Evolutionary conservation across 2,113 vertebrate genomes (phyloP), one percentile per base, ranked within the genome.

Genomic region (Brachyhypopomus occidentalis): DNA sequence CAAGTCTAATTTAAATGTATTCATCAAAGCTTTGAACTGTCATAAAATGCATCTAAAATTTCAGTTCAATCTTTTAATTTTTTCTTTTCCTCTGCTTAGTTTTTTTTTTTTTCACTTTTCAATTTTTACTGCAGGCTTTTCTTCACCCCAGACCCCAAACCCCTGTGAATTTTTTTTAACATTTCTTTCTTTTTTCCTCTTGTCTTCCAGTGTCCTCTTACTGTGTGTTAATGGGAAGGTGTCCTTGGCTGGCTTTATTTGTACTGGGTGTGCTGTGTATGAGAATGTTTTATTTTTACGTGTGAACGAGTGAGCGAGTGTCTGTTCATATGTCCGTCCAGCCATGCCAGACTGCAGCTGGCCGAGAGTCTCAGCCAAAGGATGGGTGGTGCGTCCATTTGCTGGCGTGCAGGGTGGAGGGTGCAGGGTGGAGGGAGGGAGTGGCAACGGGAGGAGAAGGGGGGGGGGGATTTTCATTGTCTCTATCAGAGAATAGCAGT

Each of bases 1-100:
- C 88, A 90, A 89, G 89, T 92, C 89, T 88, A 89, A 92, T 92
- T 93, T 93, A 22, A 70, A 91, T 89, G 87, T 91, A 91, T 92
- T 93, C 93, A 94, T 94, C 93, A 94, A 94, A 94, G 92, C 89
- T 91, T 92, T 88, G 90, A 88, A 91, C 91, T 63, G 86, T 91
- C 93, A 94, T 94, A 94, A 93, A 94, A 94, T 84, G 80, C 92
- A 92, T 92, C 92, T 94, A 93, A 94, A 94, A 94, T 83, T 71
- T 78, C 81, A 66, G 75, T 81, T 79, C 71, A 83, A 78, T 70
- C 48, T 78, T 86, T 78, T 75, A 14, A 38, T 88, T 85, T 86
- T 87, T 79, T 89, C 55, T 66, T 82, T 72, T 86, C 91, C 91
- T 79, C 84, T 84, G 69, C 22, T 81, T 82, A 66, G 80, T 62